Evolutionary conservation across 2,113 vertebrate species (phyloP).

Genomic region (Trachemys scripta): DNA sequence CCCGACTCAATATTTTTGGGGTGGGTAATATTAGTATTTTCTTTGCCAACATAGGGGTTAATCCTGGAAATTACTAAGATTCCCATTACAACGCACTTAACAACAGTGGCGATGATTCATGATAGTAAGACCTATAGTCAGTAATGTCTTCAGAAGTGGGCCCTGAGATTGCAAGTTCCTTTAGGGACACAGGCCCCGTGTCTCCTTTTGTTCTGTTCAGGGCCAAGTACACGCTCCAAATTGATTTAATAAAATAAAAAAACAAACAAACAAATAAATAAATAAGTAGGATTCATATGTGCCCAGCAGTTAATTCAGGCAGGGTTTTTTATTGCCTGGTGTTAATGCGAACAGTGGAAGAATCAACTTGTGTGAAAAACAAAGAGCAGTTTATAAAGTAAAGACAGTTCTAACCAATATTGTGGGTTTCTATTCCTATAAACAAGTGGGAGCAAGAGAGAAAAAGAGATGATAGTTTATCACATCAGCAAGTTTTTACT

Average conservation of each 20-base stretch:
- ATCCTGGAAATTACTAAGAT: not conserved
- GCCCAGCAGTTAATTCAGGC: not conserved
- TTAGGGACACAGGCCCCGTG: not conserved
- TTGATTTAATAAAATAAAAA: not conserved
- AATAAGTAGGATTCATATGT: not conserved
- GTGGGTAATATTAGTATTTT: not conserved
- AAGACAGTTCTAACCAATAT: not conserved
- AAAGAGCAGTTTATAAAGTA: not conserved
- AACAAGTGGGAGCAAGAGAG: not conserved
- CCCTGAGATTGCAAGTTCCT: not conserved
- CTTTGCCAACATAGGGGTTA: not conserved
- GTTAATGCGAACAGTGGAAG: not conserved
- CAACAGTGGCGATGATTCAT: fast-evolving
- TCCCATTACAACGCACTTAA: fast-evolving
- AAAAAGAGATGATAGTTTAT: not conserved
- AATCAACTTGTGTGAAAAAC: not conserved
- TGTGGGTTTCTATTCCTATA: not conserved
- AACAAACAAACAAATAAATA: not conserved
- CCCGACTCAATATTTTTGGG: not conserved
- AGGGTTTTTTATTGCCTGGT: not conserved
- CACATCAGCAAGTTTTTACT: not conserved
- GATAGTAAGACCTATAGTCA: fast-evolving
- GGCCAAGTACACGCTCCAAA: not conserved
- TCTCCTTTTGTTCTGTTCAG: not conserved
- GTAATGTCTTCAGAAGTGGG: not conserved